Evolutionary conservation across 2,888 invertebrate species (phyloP), one percentile per base, ranked within the genome.

Genomic region (Andrena haemorrhoa): DNA sequence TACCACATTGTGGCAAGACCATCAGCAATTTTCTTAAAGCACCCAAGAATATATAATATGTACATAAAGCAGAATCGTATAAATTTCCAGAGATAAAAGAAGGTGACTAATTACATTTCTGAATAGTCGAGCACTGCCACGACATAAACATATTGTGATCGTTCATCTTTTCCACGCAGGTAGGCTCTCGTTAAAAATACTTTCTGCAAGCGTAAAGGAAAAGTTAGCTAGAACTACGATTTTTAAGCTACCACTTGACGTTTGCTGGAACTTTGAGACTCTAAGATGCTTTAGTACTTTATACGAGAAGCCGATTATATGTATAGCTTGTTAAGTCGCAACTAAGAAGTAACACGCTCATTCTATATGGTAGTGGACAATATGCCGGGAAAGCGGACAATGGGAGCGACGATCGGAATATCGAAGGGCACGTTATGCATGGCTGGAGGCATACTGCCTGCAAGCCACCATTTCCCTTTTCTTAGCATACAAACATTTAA

Each of bases 291-390:
- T 79, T 76, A 31, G 41, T 71, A 61, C 74, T 84, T 84, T 77
- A 64, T 69, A 58, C 71, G 78, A 70, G 86, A 87, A 88, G 88
- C 88, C 86, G 88, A 89, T 89, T 90, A 89, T 71, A 16, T 41
- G 41, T 16, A 72, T 56, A 86, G 87, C 82, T 89, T 35, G 69
- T 83, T 82, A 87, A 88, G 90, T 84, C 86, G 83, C 84, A 73
- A 87, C 86, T 84, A 85, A 88, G 80, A 78, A 75, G 77, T 71
- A 78, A 68, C 83, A 69, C 75, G 75, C 72, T 83, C 75, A 72
- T 69, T 79, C 60, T 51, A 41, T 16, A 5, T 16, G 12, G 41
- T 41, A 56, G 65, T 75, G 65, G 73, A 64, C 72, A 81, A 81
- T 81, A 61, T 58, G 64, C 51, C n/a, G 31, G 35, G 10, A 63